These are phyloP conservation scores for Teleiodes luculella DNA, from an alignment of 2,888 invertebrate genomes.

Conservation along the genomic window DNA sequence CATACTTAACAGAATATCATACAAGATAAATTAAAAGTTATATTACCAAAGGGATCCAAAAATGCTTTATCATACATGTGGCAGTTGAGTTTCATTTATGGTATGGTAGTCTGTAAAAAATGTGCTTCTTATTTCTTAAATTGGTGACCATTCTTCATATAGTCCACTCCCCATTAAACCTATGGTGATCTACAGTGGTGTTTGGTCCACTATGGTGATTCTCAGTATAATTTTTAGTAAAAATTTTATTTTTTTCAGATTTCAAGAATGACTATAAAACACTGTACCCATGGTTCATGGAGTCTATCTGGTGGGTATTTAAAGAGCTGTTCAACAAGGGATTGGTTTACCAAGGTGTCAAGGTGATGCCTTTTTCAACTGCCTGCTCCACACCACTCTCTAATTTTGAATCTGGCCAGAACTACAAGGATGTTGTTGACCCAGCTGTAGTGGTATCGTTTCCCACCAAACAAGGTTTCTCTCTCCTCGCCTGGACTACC, in stretches of 20 bases:
- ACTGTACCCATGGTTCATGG: constrained; percentile 99
- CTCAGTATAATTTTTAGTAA: too few relatives aligned
- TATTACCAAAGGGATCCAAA: too few relatives aligned
- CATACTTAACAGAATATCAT: too few relatives aligned
- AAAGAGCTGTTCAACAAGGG: constrained; percentile 96
- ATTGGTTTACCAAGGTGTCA: constrained; percentile 97
- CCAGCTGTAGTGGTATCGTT: constrained; percentile 95
- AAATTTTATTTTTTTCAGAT: constrained; percentile 73
- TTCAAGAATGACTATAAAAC: constrained; percentile 99
- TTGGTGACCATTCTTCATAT: too few relatives aligned
- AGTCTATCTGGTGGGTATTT: constrained; percentile 99
- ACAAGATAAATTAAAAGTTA: too few relatives aligned
- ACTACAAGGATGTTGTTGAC: constrained; percentile 98
- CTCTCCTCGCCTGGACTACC: constrained; percentile 97
- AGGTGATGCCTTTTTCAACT: constrained; percentile 99
- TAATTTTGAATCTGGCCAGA: constrained; percentile 99
- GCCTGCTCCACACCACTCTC: constrained; percentile 98
- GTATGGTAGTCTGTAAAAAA: too few relatives aligned
- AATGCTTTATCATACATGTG: neutral
- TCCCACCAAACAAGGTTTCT: constrained; percentile 86
- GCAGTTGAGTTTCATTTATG: constrained; percentile 2
- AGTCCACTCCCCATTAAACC: too few relatives aligned
- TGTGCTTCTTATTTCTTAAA: too few relatives aligned
- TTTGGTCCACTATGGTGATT: too few relatives aligned
- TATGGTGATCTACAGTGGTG: too few relatives aligned